Evolutionary conservation across 2,113 vertebrate genomes (phyloP).

Genomic region (Crotalus horridus): DNA sequence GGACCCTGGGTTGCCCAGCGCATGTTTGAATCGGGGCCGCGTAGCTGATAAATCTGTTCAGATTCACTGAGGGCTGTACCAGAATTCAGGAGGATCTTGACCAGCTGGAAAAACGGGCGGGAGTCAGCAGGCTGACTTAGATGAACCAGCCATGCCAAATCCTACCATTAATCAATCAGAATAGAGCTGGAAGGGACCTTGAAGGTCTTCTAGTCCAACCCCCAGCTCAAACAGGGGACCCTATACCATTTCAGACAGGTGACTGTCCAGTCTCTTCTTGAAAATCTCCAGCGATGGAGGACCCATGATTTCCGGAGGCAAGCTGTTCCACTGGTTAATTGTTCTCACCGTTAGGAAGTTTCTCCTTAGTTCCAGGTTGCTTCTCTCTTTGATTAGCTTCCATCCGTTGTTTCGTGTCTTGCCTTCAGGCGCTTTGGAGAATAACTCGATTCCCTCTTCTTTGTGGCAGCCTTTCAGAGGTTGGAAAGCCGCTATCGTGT

Average conservation of each 20-base stretch:
- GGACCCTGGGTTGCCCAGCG: neutral
- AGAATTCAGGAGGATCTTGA: neutral
- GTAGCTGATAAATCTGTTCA: no score
- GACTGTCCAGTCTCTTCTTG: neutral
- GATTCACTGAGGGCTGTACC: neutral
- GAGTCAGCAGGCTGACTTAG: neutral
- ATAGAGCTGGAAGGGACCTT: neutral
- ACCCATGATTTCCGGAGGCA: neutral
- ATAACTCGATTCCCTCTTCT: neutral
- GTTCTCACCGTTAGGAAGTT: neutral
- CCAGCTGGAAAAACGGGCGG: neutral
- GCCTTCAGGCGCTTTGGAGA: neutral
- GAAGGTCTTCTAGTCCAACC: neutral
- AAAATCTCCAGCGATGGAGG: neutral
- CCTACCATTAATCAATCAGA: neutral
- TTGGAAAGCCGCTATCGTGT: neutral
- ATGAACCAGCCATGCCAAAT: neutral
- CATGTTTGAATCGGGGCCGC: neutral
- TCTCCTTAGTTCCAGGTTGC: neutral
- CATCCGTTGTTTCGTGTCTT: neutral
- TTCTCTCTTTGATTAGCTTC: neutral
- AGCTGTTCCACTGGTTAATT: neutral
- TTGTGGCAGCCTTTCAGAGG: neutral
- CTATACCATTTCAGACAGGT: no score
- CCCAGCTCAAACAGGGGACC: no score